A percentile compares a stretch with the other conserved stretches of the same genome.
Evolutionary conservation across 1,140 invertebrate genomes (phyloP).

Genomic region (Bacillus rossius): DNA sequence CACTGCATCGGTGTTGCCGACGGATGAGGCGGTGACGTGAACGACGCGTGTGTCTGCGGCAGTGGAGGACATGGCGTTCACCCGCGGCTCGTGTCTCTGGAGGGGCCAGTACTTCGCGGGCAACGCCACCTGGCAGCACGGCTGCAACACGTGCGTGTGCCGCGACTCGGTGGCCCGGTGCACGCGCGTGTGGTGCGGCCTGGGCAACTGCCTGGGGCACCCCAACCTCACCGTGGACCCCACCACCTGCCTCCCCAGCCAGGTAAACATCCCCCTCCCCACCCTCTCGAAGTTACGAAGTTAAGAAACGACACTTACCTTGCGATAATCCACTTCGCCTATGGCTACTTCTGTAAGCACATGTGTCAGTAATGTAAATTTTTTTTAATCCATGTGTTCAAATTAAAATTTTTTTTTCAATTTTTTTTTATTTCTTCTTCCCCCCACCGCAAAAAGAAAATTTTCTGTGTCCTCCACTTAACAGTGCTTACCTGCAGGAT

Average conservation of each 20-base stretch:
- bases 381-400: background rate
- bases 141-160: conserved; percentile 81
- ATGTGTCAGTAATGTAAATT: background rate
- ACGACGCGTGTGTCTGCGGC: conserved; percentile 26
- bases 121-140: conserved; percentile 62
- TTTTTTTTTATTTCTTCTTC: too few species aligned
- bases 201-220: conserved; percentile 61
- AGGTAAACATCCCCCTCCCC: conserved; percentile 34
- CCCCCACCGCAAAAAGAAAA: too few species aligned
- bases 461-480: too few species aligned
- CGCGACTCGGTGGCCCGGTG: conserved; percentile 65
- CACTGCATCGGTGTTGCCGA: too few species aligned
- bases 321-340: too few species aligned
- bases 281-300: background rate
- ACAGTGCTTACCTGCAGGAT: too few species aligned
- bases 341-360: background rate
- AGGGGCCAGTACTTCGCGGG: conserved; percentile 50
- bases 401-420: too few species aligned
- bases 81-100: conserved; percentile 48
- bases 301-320: too few species aligned
- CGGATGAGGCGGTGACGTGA: too few species aligned
- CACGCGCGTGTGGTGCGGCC: conserved; percentile 79
- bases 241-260: conserved; percentile 47
- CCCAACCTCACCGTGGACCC: conserved; percentile 35
- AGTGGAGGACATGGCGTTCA: conserved; percentile 40